A percentile compares a stretch with the other conserved stretches of the same genome.
These are phyloP conservation scores for Campylorhamphus procurvoides DNA, from an alignment of 2,113 vertebrate species.

Conservation along the genomic window DNA sequence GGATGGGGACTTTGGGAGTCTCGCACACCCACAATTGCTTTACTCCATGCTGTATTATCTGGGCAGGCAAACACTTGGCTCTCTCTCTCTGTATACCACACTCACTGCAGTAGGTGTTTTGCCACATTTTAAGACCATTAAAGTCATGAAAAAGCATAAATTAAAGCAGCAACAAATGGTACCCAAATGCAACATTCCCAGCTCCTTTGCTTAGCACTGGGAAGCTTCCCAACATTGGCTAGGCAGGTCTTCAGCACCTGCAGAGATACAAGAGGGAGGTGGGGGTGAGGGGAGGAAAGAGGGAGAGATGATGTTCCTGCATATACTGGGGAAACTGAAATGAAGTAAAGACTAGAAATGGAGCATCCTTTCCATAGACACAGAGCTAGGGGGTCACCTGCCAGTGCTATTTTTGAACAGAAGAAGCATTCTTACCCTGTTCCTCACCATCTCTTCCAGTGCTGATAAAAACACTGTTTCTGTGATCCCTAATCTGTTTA, in stretches of 20 bases:
- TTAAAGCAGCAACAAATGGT: conserved; percentile 20
- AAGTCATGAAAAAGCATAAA: neutral
- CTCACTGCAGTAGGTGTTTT: neutral
- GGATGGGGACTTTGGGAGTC: neutral
- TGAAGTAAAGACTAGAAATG: neutral
- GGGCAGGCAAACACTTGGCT: neutral
- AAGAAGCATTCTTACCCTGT: neutral
- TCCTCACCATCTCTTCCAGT: neutral
- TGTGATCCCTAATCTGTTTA: neutral
- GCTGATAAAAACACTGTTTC: neutral
- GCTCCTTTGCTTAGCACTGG: neutral
- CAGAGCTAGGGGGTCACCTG: neutral
- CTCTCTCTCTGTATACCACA: neutral
- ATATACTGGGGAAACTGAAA: neutral
- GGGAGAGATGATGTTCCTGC: neutral
- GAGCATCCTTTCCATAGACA: neutral
- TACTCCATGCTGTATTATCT: neutral
- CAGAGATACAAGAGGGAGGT: neutral
- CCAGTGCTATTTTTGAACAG: neutral
- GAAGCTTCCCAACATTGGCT: neutral
- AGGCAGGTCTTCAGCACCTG: neutral
- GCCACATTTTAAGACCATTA: neutral
- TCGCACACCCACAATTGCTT: neutral
- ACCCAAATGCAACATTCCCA: neutral
- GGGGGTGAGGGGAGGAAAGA: neutral